Evolutionary conservation across 2,888 invertebrate genomes (phyloP).

Genomic region (Watsonalla cultraria): DNA sequence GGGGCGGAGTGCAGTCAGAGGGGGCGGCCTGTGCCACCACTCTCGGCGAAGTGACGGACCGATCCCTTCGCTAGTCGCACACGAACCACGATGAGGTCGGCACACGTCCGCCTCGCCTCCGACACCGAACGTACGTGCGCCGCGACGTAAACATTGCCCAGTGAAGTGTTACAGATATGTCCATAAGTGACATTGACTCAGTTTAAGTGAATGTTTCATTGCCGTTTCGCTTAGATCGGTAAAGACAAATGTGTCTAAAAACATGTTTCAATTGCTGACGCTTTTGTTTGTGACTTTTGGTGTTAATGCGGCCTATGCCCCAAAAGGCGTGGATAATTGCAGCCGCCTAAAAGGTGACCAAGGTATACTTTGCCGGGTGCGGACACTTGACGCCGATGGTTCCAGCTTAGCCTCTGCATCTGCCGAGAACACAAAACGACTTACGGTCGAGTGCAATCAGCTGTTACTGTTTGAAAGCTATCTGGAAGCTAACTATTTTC

Average conservation of each 20-base stretch:
- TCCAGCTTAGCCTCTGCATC: slow-evolving; percentile 80
- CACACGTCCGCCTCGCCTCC: slow-evolving; percentile 58
- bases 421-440: slow-evolving; percentile 84
- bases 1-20: slow-evolving; percentile 40
- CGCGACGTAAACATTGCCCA: slow-evolving; percentile 69
- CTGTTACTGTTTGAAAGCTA: slow-evolving; percentile 88
- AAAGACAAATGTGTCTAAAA: slow-evolving; percentile 67
- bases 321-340: slow-evolving; percentile 64
- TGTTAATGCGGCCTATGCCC: slow-evolving; percentile 67
- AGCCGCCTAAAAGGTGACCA: slow-evolving; percentile 66
- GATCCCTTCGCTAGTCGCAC: slow-evolving; percentile 60
- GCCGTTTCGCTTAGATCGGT: slow-evolving; percentile 31
- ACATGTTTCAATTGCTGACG: slow-evolving; percentile 74
- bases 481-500: slow-evolving; percentile 85
- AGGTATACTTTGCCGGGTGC: slow-evolving; percentile 82
- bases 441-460: slow-evolving; percentile 88
- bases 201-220: slow-evolving; percentile 43
- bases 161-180: slow-evolving; percentile 57
- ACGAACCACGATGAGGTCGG: slow-evolving; percentile 63
- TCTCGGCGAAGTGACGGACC: slow-evolving; percentile 53
- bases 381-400: slow-evolving; percentile 83
- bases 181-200: slow-evolving; percentile 34
- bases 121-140: slow-evolving; percentile 47
- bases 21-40: slow-evolving; percentile 60
- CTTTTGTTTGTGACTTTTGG: slow-evolving; percentile 73